Evolutionary conservation across 2,113 vertebrate species (phyloP).

Genomic region (Chaetodon auriga): DNA sequence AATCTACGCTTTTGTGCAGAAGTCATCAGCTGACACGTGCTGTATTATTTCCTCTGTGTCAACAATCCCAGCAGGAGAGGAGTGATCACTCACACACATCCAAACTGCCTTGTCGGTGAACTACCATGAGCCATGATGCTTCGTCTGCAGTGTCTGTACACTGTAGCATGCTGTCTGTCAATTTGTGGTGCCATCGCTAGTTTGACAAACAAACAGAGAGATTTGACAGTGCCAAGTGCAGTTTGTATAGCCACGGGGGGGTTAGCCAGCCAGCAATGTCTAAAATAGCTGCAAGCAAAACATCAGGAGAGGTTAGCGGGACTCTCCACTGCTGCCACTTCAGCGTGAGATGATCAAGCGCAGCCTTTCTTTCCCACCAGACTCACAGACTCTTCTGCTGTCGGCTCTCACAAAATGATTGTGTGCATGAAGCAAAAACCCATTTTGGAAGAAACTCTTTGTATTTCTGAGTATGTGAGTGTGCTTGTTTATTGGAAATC

Average conservation of each 20-base stretch:
- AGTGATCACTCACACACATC: conserved; percentile 12
- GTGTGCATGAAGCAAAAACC: conserved; percentile 9
- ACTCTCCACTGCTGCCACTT: conserved; percentile 22
- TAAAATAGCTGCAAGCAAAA: conserved; percentile 3
- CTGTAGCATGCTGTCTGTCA: conserved; percentile 30
- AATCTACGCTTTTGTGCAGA: conserved; percentile 27
- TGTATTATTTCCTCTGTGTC: conserved; percentile 30
- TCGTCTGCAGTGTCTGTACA: not conserved
- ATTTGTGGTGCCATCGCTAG: conserved; percentile 8
- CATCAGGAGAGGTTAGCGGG: not conserved
- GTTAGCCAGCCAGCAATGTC: conserved; percentile 26
- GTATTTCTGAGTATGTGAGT: not conserved
- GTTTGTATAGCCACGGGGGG: conserved; percentile 11
- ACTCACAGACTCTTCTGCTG: not conserved
- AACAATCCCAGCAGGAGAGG: conserved; percentile 34
- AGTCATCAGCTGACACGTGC: conserved; percentile 6
- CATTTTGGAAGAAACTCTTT: not conserved
- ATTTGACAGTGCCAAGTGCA: conserved; percentile 3
- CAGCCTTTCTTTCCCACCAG: not conserved
- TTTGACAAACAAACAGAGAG: conserved; percentile 22
- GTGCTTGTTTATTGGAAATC: not conserved
- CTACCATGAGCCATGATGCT: conserved; percentile 27
- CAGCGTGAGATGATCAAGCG: conserved; percentile 24
- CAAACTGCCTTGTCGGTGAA: conserved; percentile 36
- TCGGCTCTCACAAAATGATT: conserved; percentile 13